phyloP scores from a whole-genome alignment of 2,113 vertebrate species.

The Oreochromis spilurus region DNA sequence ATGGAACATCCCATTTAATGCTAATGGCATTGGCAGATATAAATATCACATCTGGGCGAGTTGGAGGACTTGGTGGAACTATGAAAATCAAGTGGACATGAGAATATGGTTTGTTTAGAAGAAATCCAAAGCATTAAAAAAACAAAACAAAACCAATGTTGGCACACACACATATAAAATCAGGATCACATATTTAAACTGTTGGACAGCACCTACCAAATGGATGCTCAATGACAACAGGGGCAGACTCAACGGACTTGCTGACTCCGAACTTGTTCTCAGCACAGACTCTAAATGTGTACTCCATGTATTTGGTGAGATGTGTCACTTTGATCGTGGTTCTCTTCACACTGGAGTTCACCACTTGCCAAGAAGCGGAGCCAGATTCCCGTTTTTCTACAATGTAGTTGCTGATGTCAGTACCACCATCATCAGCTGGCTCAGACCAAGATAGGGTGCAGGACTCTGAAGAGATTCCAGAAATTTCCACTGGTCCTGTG shows the following conservation, averaged over 20 bases:
- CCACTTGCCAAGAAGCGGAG: conserved; percentile 90
- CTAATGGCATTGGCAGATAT: conserved; percentile 85
- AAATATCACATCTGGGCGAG: conserved; percentile 87
- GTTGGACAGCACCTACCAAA: conserved; percentile 78
- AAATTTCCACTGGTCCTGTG: conserved; percentile 86
- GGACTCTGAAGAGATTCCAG: conserved; percentile 90
- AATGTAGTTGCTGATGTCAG: conserved; percentile 92
- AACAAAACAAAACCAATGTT: not conserved
- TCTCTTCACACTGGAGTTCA: conserved; percentile 96
- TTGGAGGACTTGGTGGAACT: conserved; percentile 94
- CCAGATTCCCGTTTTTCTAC: conserved; percentile 97
- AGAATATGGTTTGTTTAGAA: not conserved
- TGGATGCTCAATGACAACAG: conserved; percentile 92
- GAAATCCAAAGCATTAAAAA: not conserved
- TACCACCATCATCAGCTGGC: conserved; percentile 89
- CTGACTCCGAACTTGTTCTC: conserved; percentile 97
- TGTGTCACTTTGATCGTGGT: conserved; percentile 94
- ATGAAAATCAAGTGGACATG: not conserved
- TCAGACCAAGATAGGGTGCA: conserved; percentile 89
- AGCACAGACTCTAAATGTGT: conserved; percentile 91
- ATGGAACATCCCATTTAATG: conserved; percentile 95
- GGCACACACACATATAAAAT: not conserved
- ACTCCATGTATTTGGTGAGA: conserved; percentile 97
- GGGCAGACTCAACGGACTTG: conserved; percentile 86
- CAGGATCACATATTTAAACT: not conserved